A percentile compares a stretch with the other conserved stretches of the same genome.
Conservation (phyloP, 2,113 vertebrate species). For the Ageneiosus marmoratus region DNA sequence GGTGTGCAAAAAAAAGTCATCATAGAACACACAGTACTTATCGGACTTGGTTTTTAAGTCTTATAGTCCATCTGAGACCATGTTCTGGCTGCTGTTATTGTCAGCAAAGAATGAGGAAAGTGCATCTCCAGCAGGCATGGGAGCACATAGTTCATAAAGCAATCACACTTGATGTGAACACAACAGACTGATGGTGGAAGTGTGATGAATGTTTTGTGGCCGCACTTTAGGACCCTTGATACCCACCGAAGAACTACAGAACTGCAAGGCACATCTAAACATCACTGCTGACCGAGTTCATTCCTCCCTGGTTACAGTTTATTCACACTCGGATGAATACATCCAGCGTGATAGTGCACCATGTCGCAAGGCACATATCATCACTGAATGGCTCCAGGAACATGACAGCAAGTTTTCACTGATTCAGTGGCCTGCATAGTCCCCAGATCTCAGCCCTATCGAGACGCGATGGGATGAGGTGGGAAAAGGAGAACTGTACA, state of each 20-base stretch:
- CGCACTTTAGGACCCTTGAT: slow-evolving; percentile 2
- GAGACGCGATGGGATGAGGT: not conserved
- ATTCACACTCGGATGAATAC: slow-evolving; percentile 3
- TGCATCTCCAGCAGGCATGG: slow-evolving; percentile 8
- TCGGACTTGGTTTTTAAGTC: not conserved
- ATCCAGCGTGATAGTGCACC: slow-evolving; percentile 10
- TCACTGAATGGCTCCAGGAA: not conserved
- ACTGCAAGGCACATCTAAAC: not conserved
- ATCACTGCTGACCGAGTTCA: slow-evolving; percentile 21
- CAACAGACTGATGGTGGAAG: slow-evolving; percentile 5
- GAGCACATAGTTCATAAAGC: slow-evolving; percentile 1
- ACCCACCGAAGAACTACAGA: too few species aligned
- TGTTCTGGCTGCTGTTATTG: not conserved
- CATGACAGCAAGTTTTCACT: slow-evolving; percentile 21
- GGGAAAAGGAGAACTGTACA: not conserved
- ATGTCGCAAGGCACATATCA: slow-evolving; percentile 8
- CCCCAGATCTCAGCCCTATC: not conserved
- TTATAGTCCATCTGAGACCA: not conserved
- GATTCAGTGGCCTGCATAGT: not conserved
- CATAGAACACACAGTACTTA: not conserved
- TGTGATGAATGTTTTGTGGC: not conserved
- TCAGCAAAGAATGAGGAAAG: slow-evolving; percentile 8
- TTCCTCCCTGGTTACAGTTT: slow-evolving; percentile 1
- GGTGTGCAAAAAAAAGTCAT: not conserved
- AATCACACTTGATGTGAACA: not conserved